These are phyloP conservation scores for Sphenopsis melanotis DNA, from an alignment of 2,797 vertebrate species.

Conservation along the genomic window DNA sequence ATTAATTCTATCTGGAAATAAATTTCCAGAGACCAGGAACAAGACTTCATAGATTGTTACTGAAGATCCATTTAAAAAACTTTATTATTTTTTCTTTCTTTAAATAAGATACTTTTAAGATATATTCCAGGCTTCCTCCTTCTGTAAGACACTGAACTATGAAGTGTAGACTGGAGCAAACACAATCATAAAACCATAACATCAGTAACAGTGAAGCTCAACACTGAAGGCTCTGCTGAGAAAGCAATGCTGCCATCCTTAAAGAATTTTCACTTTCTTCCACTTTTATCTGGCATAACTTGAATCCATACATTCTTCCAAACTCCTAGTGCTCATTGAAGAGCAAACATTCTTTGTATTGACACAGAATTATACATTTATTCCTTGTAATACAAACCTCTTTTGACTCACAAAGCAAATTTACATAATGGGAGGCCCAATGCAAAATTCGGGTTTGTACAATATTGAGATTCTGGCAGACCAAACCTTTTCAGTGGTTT, in stretches of 20 bases:
- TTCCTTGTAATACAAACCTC: conserved; percentile 51
- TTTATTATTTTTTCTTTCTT: neutral
- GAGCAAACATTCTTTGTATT: conserved; percentile 14
- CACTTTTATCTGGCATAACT: conserved; percentile 1
- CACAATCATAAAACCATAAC: neutral
- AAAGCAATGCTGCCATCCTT: neutral
- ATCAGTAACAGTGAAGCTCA: conserved; percentile 6
- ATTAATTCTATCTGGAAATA: neutral
- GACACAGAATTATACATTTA: neutral
- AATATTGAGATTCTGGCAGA: neutral
- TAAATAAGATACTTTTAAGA: neutral
- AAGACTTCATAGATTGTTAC: neutral
- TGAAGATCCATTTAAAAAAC: neutral
- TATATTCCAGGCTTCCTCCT: conserved; percentile 15
- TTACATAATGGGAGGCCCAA: conserved; percentile 17
- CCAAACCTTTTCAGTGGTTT: neutral
- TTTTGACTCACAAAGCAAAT: neutral
- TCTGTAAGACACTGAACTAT: conserved; percentile 10
- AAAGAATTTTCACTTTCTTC: conserved; percentile 14
- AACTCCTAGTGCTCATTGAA: conserved; percentile 25
- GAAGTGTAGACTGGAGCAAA: neutral
- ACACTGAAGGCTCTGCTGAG: conserved; percentile 17
- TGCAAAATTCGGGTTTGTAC: neutral
- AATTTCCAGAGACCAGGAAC: neutral
- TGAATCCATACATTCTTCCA: conserved; percentile 12